Evolutionary conservation across 1,140 invertebrate genomes (phyloP), one percentile per base, ranked within the genome.

Genomic region (Trypoxylus dichotomus): DNA sequence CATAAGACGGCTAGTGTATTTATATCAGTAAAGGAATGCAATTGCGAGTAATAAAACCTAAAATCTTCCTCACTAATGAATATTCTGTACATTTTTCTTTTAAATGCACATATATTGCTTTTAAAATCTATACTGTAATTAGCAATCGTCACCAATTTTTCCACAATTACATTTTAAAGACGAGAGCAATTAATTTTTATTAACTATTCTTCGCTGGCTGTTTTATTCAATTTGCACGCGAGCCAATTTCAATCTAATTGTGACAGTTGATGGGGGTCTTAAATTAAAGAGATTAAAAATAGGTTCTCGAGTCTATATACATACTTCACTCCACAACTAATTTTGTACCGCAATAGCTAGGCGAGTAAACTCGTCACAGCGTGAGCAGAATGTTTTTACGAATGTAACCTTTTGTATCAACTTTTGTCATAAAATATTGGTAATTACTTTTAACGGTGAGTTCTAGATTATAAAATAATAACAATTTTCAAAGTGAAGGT

Each of bases 221-320:
- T 47, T 47, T 47, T 47, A 47, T 47, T 47, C n/a, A 47, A 47
- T 47, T 47, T 47, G 43, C 43, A 19, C 43, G 43, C 43, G 43
- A 47, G 43, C 43, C 43, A 47, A 47, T 47, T 47, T 19, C 43
- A 47, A 47, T 47, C 43, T 47, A 47, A 19, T 47, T 47, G 43
- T 47, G 43, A 47, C 43, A 47, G 10, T 47, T 47, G 43, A 47
- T 47, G 43, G 43, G n/a, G 15, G 8, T 15, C 43, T 47, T 47
- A 47, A 47, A 47, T 47, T 47, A 47, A 47, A 47, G 43, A 47
- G 43, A 47, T 47, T 47, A 47, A 47, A 47, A 47, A 47, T 47
- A 47, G 43, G 15, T 13, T 11, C 32, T 13, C 7, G 43, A 47
- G 43, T 47, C 43, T 37, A 0, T 47, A 19, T 7, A 13, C n/a